phyloP scores from a whole-genome alignment of 1,140 invertebrate genomes.

The Lepidostoma basale region DNA sequence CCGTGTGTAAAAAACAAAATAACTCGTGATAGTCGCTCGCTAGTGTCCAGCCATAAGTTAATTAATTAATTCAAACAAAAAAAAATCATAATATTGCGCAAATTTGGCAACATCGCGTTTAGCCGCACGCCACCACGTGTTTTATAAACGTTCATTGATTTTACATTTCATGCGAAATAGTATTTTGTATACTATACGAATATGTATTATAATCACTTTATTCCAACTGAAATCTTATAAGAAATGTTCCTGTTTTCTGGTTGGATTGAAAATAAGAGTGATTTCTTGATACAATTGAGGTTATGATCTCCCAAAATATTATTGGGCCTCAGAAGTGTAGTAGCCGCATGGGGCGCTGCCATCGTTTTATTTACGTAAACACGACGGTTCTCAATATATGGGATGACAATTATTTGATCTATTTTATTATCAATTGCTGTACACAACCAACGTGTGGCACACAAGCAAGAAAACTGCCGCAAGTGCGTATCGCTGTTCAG shows the following conservation, averaged over 20 bases:
- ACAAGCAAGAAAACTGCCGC: no score
- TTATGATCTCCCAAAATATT: slow-evolving; percentile 7
- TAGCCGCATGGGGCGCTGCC: background rate
- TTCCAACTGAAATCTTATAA: background rate
- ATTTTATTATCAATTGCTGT: background rate
- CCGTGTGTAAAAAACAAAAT: no score
- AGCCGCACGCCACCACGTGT: slow-evolving; percentile 27
- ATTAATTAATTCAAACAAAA: background rate
- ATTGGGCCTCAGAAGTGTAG: background rate
- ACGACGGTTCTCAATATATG: slow-evolving; percentile 12
- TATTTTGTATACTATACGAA: background rate
- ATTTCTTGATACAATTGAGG: background rate
- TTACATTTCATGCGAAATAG: background rate
- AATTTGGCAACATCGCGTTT: slow-evolving; percentile 24
- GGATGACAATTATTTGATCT: no score
- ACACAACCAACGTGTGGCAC: no score
- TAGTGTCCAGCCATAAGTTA: no score
- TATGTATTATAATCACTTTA: background rate
- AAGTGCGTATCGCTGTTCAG: no score
- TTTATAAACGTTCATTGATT: background rate
- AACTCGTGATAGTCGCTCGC: no score
- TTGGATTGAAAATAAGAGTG: no score
- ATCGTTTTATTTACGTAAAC: slow-evolving; percentile 15
- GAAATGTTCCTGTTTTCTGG: background rate
- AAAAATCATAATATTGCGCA: background rate